Percentiles rank a stretch among this genome's conserved stretches.
phyloP scores from a whole-genome alignment of 2,888 invertebrate genomes.

The Dysmachus trigonus region DNA sequence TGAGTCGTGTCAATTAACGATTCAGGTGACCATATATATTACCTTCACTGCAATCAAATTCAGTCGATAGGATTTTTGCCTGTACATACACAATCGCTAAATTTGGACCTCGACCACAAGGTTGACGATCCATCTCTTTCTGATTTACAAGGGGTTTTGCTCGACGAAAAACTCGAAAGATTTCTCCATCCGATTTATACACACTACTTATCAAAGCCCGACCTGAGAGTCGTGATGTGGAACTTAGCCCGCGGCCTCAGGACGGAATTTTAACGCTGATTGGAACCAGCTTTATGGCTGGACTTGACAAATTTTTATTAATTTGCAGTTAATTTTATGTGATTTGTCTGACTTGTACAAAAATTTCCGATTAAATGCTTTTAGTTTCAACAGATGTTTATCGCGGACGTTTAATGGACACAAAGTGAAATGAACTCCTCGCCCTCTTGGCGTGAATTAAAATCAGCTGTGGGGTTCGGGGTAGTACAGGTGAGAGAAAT shows the following conservation, averaged over 20 bases:
- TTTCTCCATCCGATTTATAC: neutral
- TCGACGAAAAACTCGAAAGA: neutral
- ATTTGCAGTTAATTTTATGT: conserved; percentile 45
- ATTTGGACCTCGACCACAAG: neutral
- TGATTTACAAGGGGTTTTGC: neutral
- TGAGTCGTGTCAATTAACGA: conserved; percentile 33
- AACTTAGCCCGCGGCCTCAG: neutral
- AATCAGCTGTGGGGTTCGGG: neutral
- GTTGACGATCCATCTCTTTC: neutral
- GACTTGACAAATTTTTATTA: conserved; percentile 43
- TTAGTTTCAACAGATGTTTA: conserved; percentile 42
- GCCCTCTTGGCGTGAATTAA: neutral
- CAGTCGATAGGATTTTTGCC: neutral
- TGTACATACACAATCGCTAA: neutral
- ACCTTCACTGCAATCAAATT: neutral
- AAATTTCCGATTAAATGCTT: conserved; percentile 42
- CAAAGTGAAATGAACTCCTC: conserved; percentile 25
- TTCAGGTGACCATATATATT: neutral
- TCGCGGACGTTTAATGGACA: conserved; percentile 28
- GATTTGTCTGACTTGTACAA: conserved; percentile 35
- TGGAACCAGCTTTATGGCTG: conserved; percentile 22
- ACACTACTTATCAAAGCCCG: conserved; percentile 30
- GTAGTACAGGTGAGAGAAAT: neutral
- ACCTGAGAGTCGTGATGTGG: conserved; percentile 15
- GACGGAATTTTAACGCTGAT: conserved; percentile 9